Percentiles rank a stretch among this genome's conserved stretches.
Evolutionary conservation across 1,140 invertebrate genomes (phyloP).

Genomic region (Drosophila tsacasi): DNA sequence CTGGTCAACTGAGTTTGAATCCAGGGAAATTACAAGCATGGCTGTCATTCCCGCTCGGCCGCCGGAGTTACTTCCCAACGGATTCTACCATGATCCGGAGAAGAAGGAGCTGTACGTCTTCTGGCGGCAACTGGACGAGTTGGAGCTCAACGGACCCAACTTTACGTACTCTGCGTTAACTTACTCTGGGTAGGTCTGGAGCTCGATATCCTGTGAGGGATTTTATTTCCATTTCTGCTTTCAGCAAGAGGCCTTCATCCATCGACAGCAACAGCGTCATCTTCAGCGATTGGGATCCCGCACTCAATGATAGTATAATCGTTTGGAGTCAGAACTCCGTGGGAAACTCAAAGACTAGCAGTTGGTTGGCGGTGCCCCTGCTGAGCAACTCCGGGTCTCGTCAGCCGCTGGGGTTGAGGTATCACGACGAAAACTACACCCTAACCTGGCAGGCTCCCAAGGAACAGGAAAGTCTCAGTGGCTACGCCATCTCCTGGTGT

Average conservation of each 20-base stretch:
- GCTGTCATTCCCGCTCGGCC: neutral
- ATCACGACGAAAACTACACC: conserved; percentile 4
- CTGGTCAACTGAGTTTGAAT: neutral
- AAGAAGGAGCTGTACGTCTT: conserved; percentile 5
- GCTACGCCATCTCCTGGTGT: conserved; percentile 15
- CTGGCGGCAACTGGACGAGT: conserved; percentile 1
- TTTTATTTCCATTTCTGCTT: neutral
- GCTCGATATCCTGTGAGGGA: neutral
- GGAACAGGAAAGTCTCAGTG: neutral
- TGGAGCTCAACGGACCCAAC: conserved; percentile 13
- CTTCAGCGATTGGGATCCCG: conserved; percentile 6
- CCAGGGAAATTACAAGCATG: neutral
- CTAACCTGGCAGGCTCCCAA: conserved; percentile 5
- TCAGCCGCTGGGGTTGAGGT: neutral
- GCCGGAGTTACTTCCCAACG: conserved; percentile 1
- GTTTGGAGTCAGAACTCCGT: conserved; percentile 13
- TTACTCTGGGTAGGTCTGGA: neutral
- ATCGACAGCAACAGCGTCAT: neutral
- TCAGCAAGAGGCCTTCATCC: neutral
- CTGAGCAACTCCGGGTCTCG: neutral
- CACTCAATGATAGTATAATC: neutral
- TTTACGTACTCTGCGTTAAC: neutral
- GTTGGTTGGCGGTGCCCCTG: neutral
- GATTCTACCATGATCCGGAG: conserved; percentile 4
- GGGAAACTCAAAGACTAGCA: neutral